Conservation (phyloP, 1,140 invertebrate species). For the Latrodectus geometricus region DNA sequence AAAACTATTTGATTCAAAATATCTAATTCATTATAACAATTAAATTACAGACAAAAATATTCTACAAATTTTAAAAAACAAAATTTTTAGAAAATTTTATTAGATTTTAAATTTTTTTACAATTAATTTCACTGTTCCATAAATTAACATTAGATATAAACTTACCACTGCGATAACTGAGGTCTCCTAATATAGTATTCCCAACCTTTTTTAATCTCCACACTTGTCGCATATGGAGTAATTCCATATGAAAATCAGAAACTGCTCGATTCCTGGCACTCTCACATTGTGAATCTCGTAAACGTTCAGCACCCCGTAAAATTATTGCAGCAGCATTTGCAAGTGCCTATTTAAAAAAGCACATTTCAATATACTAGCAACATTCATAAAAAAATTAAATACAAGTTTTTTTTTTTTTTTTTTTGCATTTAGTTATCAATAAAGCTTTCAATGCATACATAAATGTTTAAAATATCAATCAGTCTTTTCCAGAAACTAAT, state of each 20-base stretch:
- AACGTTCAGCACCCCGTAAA: conserved; percentile 84
- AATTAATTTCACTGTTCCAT: background rate
- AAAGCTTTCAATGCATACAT: too few relatives aligned
- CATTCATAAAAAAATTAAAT: too few relatives aligned
- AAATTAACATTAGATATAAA: background rate
- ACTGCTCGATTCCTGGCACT: conserved; percentile 75
- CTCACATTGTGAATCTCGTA: conserved; percentile 84
- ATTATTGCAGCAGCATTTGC: conserved; percentile 85
- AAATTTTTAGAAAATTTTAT: background rate
- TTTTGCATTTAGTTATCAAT: too few relatives aligned
- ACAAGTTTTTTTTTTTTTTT: too few relatives aligned
- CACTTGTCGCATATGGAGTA: conserved; percentile 88
- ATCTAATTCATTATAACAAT: background rate
- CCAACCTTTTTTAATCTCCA: conserved; percentile 96
- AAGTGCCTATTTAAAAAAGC: conserved; percentile 74
- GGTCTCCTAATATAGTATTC: conserved; percentile 94
- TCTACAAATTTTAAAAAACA: background rate
- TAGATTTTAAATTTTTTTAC: background rate
- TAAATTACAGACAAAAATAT: background rate
- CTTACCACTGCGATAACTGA: conserved; percentile 89
- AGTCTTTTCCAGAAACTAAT: too few relatives aligned
- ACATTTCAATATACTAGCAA: background rate
- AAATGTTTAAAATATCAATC: too few relatives aligned
- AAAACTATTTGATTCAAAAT: too few relatives aligned
- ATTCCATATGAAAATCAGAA: conserved; percentile 92